Percentiles rank a stretch among this genome's conserved stretches.
Evolutionary conservation across 2,888 invertebrate species (phyloP).

Genomic region (Petrophora chlorosata): DNA sequence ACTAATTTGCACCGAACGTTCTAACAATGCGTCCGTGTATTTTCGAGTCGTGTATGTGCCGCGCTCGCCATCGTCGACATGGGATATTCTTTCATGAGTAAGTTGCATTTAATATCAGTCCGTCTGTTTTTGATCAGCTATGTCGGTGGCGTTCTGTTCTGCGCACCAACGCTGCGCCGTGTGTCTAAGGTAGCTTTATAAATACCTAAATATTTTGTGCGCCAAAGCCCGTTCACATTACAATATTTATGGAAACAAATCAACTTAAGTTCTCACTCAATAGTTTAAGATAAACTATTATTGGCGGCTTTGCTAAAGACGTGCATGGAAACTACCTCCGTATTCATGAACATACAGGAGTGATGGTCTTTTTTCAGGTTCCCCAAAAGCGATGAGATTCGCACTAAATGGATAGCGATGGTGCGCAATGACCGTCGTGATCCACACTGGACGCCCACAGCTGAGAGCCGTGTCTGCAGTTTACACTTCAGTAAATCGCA

Average conservation of each 20-base stretch:
- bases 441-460: constrained; percentile 6
- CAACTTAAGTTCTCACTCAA: too few relatives aligned
- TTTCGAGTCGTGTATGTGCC: neutral
- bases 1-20: neutral
- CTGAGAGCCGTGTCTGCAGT: constrained; percentile 14
- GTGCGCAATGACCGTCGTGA: constrained; percentile 1
- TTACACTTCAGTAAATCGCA: constrained; percentile 3
- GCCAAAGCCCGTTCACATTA: neutral
- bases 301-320: too few relatives aligned
- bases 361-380: neutral
- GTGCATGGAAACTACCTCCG: too few relatives aligned
- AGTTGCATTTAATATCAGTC: too few relatives aligned
- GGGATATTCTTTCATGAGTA: constrained; percentile 11
- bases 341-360: too few relatives aligned
- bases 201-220: neutral
- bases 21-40: neutral
- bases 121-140: too few relatives aligned
- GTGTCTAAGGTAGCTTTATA: neutral
- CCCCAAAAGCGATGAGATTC: neutral
- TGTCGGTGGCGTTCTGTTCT: neutral
- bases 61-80: neutral
- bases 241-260: neutral
- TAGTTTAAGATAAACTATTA: too few relatives aligned
- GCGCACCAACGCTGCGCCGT: neutral
- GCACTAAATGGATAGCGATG: constrained; percentile 5